Evolutionary conservation across 2,888 invertebrate species (phyloP).

Genomic region (Julus scandinavius): DNA sequence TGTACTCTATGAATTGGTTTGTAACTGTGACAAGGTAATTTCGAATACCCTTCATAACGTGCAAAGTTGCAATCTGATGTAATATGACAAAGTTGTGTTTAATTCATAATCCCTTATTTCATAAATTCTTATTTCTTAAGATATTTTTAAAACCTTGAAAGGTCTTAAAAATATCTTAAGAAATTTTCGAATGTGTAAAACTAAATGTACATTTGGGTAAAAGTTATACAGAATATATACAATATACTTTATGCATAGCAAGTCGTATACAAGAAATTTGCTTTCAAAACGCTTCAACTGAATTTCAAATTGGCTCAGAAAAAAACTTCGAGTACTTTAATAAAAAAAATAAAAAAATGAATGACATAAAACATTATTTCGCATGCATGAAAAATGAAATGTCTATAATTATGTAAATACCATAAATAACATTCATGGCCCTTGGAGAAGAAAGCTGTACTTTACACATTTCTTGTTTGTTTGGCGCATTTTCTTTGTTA

Average conservation of each 20-base stretch:
- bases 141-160: too few species aligned
- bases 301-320: neutral
- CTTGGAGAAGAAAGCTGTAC: neutral
- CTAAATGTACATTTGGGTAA: too few species aligned
- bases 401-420: neutral
- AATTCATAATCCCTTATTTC: too few species aligned
- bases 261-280: neutral
- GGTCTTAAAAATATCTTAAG: too few species aligned
- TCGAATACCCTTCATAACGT: too few species aligned
- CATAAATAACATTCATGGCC: neutral
- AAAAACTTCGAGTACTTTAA: neutral
- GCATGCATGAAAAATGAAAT: neutral
- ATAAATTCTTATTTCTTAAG: too few species aligned
- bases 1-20: too few species aligned
- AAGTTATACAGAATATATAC: too few species aligned
- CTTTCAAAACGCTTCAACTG: neutral
- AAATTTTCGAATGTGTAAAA: too few species aligned
- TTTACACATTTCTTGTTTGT: neutral
- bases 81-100: too few species aligned
- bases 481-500: neutral
- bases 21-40: too few species aligned
- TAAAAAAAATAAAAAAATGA: neutral
- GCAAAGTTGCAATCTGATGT: too few species aligned
- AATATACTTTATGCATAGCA: neutral
- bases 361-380: constrained; percentile 25